phyloP scores from a whole-genome alignment of 2,888 invertebrate genomes.

The Lasius platythorax region DNA sequence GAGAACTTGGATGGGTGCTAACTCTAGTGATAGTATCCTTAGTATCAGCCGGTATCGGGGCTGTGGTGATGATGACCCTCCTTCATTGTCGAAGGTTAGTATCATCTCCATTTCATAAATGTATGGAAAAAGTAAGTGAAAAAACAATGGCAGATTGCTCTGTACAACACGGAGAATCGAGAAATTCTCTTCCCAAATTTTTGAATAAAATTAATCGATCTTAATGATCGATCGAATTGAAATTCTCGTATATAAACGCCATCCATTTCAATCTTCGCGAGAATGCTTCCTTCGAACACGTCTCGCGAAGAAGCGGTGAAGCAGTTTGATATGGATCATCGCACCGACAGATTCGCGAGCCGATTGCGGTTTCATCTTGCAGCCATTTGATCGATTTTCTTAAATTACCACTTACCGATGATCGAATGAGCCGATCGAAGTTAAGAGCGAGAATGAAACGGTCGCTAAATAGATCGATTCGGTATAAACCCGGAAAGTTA shows the following conservation, averaged over 20 bases:
- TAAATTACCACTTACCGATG: conserved; percentile 72
- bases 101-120: conserved; percentile 22
- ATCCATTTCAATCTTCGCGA: conserved; percentile 47
- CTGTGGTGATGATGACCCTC: conserved; percentile 91
- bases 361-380: conserved; percentile 69
- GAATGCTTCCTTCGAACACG: conserved; percentile 62
- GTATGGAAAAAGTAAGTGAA: neutral
- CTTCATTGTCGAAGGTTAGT: conserved; percentile 90
- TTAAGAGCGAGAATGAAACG: conserved; percentile 56
- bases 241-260: conserved; percentile 62
- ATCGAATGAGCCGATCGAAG: conserved; percentile 60
- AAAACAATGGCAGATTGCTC: neutral
- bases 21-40: conserved; percentile 91
- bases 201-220: conserved; percentile 51
- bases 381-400: conserved; percentile 63
- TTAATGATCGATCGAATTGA: conserved; percentile 60
- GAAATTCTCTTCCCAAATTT: neutral
- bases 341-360: conserved; percentile 70
- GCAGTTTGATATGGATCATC: conserved; percentile 72
- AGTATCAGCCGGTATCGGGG: conserved; percentile 90
- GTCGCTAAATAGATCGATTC: conserved; percentile 71
- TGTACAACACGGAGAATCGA: neutral
- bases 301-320: conserved; percentile 49
- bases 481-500: conserved; percentile 57
- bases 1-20: conserved; percentile 90